These are phyloP conservation scores for Cryptocephalus moraei DNA, from an alignment of 2,888 invertebrate genomes.

Conservation along the genomic window DNA sequence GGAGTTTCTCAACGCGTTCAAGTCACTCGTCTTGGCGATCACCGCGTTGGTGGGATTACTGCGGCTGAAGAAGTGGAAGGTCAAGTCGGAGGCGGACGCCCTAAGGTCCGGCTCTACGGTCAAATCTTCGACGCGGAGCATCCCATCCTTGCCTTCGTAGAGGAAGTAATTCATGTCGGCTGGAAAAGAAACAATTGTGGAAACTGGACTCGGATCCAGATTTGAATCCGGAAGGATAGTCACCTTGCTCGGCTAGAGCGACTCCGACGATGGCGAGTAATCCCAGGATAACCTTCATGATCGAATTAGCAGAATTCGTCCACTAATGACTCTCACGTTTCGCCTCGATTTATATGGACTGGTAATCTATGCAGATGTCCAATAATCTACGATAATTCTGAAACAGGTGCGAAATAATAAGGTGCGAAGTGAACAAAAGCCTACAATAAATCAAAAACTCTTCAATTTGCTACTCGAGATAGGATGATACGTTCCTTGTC, in stretches of 20 bases:
- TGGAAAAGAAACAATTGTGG: neutral
- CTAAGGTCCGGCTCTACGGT: neutral
- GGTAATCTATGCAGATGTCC: too few relatives aligned
- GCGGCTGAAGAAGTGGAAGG: conserved; percentile 20
- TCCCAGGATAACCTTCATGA: too few relatives aligned
- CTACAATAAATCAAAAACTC: too few relatives aligned
- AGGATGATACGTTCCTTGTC: too few relatives aligned
- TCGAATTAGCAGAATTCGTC: too few relatives aligned
- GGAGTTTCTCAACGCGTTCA: conserved; percentile 6
- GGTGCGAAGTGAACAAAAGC: too few relatives aligned
- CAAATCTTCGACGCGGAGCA: neutral
- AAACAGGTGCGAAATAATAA: too few relatives aligned
- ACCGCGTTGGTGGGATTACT: conserved; percentile 12
- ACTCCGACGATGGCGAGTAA: too few relatives aligned
- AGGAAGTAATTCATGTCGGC: neutral
- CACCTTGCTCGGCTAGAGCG: neutral
- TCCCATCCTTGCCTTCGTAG: neutral
- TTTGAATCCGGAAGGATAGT: neutral
- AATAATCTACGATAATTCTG: too few relatives aligned
- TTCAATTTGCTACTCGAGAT: too few relatives aligned
- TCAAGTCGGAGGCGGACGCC: conserved; percentile 16
- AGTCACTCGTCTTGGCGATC: conserved; percentile 7
- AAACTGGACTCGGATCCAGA: neutral
- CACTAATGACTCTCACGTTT: too few relatives aligned
- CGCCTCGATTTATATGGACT: too few relatives aligned